phyloP scores from a whole-genome alignment of 2,888 invertebrate genomes.

The Leptopterna dolabrata region DNA sequence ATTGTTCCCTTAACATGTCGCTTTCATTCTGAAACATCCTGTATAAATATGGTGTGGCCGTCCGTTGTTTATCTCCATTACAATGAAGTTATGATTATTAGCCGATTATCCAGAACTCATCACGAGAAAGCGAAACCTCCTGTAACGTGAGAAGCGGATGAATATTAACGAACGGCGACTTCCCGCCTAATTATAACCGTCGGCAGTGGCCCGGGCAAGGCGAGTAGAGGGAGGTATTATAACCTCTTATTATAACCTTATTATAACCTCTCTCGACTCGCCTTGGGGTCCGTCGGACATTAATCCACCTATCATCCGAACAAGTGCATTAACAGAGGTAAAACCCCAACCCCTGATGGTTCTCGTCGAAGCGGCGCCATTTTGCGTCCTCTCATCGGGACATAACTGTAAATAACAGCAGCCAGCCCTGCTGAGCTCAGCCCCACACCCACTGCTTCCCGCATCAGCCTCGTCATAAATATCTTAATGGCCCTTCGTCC shows the following conservation, averaged over 20 bases:
- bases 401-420: neutral
- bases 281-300: neutral
- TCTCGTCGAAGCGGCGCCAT: neutral
- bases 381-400: neutral
- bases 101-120: too few relatives aligned
- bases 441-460: neutral
- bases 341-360: neutral
- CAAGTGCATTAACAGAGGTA: neutral
- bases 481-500: neutral
- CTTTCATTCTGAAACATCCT: too few relatives aligned
- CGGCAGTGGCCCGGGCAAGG: too few relatives aligned
- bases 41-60: too few relatives aligned
- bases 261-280: too few relatives aligned
- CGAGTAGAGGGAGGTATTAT: too few relatives aligned
- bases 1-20: too few relatives aligned
- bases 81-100: too few relatives aligned
- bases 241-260: too few relatives aligned
- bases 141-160: neutral
- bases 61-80: too few relatives aligned
- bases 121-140: too few relatives aligned
- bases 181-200: neutral
- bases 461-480: neutral
- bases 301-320: neutral
- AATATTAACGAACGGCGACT: neutral
- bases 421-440: neutral